Percentiles rank a stretch among this genome's conserved stretches.
Conservation (phyloP, 2,888 invertebrate species). For the Lumbricus terrestris region DNA sequence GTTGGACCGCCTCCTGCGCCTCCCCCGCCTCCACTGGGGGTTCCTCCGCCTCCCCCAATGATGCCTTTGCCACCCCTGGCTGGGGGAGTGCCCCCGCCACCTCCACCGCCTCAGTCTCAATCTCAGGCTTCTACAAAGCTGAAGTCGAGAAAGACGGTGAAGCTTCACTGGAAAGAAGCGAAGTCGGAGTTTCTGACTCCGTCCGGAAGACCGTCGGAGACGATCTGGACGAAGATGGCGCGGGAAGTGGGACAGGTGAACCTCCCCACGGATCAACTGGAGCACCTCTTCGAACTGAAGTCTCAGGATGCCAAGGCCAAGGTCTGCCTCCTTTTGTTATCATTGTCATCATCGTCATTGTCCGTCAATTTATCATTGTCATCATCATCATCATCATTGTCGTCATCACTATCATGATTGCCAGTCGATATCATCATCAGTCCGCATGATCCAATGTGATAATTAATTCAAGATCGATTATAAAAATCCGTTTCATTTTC, state of each 20-base stretch:
- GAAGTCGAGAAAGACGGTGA: constrained; percentile 84
- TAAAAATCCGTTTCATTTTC: not conserved
- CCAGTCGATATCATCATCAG: not conserved
- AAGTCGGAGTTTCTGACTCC: constrained; percentile 42
- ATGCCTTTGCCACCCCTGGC: constrained; percentile 45
- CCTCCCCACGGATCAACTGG: constrained; percentile 87
- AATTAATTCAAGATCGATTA: not conserved
- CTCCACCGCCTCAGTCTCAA: constrained; percentile 24
- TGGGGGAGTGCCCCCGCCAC: constrained; percentile 35
- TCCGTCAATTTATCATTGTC: not conserved
- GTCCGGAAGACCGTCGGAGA: constrained; percentile 42
- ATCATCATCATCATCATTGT: not conserved
- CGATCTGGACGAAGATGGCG: constrained; percentile 53
- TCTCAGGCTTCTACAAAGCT: constrained; percentile 32
- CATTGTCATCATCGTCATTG: not conserved
- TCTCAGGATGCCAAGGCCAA: constrained; percentile 91
- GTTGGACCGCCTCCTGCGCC: constrained; percentile 43
- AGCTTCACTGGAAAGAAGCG: constrained; percentile 93
- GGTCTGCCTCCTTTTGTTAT: constrained; percentile 63
- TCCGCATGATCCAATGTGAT: not conserved
- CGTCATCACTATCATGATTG: not conserved
- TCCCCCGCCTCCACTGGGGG: constrained; percentile 40
- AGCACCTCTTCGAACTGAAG: constrained; percentile 93
- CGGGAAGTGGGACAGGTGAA: constrained; percentile 62
- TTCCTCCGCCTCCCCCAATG: constrained; percentile 45